Conservation (phyloP, 2,113 vertebrate genomes). For the Dipodomys merriami region DNA sequence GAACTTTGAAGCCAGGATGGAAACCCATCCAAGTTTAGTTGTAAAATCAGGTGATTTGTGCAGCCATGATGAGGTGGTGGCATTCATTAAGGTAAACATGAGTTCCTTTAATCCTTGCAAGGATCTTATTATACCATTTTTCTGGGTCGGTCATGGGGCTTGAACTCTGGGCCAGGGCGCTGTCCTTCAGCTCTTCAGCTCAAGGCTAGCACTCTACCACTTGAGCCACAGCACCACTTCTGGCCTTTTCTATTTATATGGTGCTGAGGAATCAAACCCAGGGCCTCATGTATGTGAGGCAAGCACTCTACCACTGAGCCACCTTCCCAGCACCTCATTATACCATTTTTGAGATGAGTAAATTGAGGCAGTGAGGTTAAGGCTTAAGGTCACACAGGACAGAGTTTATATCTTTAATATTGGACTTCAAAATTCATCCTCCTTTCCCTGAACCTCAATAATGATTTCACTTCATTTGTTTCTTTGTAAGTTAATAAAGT, state of each 20-base stretch:
- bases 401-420: neutral
- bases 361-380: neutral
- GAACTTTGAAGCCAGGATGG: neutral
- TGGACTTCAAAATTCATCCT: neutral
- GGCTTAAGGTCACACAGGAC: neutral
- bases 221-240: no score
- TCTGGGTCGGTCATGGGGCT: no score
- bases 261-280: no score
- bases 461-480: neutral
- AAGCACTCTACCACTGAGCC: no score
- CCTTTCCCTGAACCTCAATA: neutral
- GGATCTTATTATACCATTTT: neutral
- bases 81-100: no score
- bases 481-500: neutral
- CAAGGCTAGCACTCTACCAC: no score
- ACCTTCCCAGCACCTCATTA: neutral
- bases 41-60: neutral
- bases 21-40: neutral
- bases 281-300: no score
- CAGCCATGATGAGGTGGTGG: neutral
- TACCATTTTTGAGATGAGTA: neutral
- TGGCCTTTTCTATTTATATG: no score
- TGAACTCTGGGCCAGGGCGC: no score
- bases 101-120: neutral
- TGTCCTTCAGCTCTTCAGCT: no score